phyloP scores from a whole-genome alignment of 2,113 vertebrate species.

The Ceuthmochares aereus region DNA sequence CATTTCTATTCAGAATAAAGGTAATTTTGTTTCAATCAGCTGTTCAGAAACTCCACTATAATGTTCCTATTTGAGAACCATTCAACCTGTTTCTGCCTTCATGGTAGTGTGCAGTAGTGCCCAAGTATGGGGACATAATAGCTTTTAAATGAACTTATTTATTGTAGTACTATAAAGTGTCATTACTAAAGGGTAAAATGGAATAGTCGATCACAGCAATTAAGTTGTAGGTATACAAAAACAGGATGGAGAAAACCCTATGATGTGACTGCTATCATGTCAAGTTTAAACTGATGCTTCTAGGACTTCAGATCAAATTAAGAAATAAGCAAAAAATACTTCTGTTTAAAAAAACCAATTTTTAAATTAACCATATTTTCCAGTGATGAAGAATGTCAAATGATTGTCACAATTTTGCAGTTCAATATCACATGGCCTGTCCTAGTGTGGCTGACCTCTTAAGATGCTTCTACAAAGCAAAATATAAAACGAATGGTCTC shows the following conservation, averaged over 20 bases:
- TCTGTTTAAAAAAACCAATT: background rate
- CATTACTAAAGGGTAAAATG: background rate
- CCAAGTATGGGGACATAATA: background rate
- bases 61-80: background rate
- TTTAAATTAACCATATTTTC: background rate
- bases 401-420: background rate
- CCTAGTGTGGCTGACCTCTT: background rate
- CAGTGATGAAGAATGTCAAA: background rate
- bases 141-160: background rate
- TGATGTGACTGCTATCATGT: background rate
- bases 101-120: background rate
- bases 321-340: background rate
- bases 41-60: background rate
- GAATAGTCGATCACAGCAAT: background rate
- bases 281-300: background rate
- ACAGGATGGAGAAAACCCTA: accelerated
- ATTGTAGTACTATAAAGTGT: background rate
- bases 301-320: background rate
- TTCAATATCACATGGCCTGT: background rate
- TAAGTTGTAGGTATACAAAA: background rate
- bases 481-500: background rate
- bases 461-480: background rate
- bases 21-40: background rate
- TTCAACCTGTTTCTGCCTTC: background rate
- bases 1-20: slow-evolving; percentile 21